Conservation (phyloP, 2,797 vertebrate species). For the Ataeniobius toweri region DNA sequence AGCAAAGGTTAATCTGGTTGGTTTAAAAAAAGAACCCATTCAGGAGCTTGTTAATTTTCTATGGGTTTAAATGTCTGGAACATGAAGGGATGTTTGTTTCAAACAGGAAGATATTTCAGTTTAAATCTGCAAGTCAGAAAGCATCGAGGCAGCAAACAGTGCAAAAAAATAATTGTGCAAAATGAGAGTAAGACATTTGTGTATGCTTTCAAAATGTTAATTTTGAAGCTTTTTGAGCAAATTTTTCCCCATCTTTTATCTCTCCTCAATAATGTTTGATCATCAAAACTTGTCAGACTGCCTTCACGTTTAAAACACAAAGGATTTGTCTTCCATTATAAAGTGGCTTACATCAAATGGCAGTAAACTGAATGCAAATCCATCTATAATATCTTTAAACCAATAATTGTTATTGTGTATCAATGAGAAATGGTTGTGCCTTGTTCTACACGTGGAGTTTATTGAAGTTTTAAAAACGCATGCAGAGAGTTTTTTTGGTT, state of each 20-base stretch:
- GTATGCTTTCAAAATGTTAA: background rate
- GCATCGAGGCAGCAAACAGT: background rate
- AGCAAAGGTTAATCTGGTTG: slow-evolving; percentile 10
- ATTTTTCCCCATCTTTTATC: too few relatives aligned
- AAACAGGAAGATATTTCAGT: background rate
- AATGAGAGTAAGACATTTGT: background rate
- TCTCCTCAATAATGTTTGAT: background rate
- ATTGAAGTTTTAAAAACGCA: background rate
- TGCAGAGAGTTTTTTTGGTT: background rate
- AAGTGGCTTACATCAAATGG: background rate
- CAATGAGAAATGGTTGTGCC: background rate
- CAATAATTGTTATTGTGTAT: background rate
- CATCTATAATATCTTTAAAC: background rate
- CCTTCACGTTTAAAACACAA: slow-evolving; percentile 26
- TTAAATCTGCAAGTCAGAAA: background rate
- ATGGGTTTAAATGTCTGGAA: slow-evolving; percentile 16
- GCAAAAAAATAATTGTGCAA: background rate
- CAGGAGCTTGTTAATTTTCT: background rate
- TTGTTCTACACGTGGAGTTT: background rate
- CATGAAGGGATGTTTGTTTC: background rate
- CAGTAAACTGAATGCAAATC: background rate
- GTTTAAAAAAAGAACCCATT: background rate
- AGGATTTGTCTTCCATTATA: background rate
- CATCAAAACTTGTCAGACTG: slow-evolving; percentile 52
- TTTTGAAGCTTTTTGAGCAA: background rate